Base-by-base conservation (phyloP, 2,797 vertebrate species). In the Gadopsis marmoratus region DNA sequence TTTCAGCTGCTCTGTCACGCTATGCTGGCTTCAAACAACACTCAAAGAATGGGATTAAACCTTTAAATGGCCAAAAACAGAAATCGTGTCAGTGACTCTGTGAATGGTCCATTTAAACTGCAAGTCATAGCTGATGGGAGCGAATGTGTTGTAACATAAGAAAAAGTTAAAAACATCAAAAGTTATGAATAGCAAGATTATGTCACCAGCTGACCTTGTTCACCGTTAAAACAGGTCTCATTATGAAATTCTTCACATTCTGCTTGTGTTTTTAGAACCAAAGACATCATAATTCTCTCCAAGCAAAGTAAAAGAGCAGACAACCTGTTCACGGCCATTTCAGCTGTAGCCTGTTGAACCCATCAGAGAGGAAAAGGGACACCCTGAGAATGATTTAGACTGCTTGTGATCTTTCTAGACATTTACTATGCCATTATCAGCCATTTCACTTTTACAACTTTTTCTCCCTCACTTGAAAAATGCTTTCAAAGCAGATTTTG, bases 21-120 rank as follows among this genome's bases (percentile, higher is more conserved):
- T 81, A 69, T 64, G 70, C 73, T 85, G 86, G 39, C 81, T 78
- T 23, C 71, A 75, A 78, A 91, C 81, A 89, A 91, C 64, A 71
- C 75, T 79, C 69, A 80, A 85, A 85, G 73, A 85, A 83, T n/a
- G 14, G 61, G 79, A 93, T 93, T 88, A 85, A 92, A 90, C 71
- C 69, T 83, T 84, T 63, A 74, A 85, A 85, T 81, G 60, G 45
- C 16, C 47, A 76, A 86, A 65, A 72, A 82, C 83, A 74, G n/a
- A 82, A 89, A 88, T 74, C 71, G 78, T 54, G 75, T 67, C 78
- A 86, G 70, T 51, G 67, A 69, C 76, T 68, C 45, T 65, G 66
- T 70, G 68, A 90, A 86, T 74, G 71, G 53, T 35, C 61, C 62
- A 77, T 81, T 88, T 71, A 73, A 26, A 68, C 39, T 75, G 26